phyloP scores from a whole-genome alignment of 2,113 vertebrate species.

The Thymallus thymallus region DNA sequence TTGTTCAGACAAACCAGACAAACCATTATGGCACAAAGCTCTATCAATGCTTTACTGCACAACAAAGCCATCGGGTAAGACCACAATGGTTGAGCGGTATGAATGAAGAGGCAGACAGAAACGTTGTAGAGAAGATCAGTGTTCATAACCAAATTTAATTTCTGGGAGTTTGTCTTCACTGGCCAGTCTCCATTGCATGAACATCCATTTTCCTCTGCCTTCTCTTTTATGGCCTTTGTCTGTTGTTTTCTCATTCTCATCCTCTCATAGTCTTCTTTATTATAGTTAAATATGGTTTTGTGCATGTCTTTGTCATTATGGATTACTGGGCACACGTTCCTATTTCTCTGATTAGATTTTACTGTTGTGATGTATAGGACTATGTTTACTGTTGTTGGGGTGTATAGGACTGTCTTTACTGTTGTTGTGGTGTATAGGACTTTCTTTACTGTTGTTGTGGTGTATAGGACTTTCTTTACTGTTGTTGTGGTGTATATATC shows the following conservation, averaged over 20 bases:
- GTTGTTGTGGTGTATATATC: no score
- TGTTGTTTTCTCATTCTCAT: constrained; percentile 40
- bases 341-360: constrained; percentile 39
- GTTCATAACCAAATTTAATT: constrained; percentile 29
- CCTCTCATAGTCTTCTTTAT: constrained; percentile 35
- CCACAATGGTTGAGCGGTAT: background rate
- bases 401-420: constrained; percentile 9
- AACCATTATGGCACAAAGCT: background rate
- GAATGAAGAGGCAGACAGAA: constrained; percentile 15
- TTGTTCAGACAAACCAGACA: background rate
- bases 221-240: constrained; percentile 29
- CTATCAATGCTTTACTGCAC: background rate
- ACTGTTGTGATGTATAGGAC: constrained; percentile 19
- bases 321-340: constrained; percentile 29
- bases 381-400: constrained; percentile 9
- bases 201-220: constrained; percentile 15
- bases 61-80: background rate
- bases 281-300: constrained; percentile 34
- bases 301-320: constrained; percentile 22
- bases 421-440: background rate
- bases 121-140: background rate
- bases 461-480: no score
- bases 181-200: constrained; percentile 13
- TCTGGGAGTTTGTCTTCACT: constrained; percentile 22
- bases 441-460: background rate